phyloP scores from a whole-genome alignment of 92 coral and sea anemone genomes.

The Actinostola sp. region DNA sequence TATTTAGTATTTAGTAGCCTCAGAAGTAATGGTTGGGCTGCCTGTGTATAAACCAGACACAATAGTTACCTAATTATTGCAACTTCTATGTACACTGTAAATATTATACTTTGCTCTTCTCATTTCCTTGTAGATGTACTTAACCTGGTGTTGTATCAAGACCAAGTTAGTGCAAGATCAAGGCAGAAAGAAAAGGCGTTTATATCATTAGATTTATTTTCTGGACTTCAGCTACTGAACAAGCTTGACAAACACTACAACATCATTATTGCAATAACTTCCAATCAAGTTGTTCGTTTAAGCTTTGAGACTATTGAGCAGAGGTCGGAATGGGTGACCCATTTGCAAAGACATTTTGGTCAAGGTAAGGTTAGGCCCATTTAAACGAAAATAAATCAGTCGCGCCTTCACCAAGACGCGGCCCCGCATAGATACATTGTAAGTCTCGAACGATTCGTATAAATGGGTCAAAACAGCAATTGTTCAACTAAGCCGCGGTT shows the following conservation, averaged over 20 bases:
- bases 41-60: neutral
- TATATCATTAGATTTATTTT: slow-evolving; percentile 76
- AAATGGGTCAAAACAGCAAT: too few relatives aligned
- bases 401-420: too few relatives aligned
- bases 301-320: slow-evolving; percentile 88
- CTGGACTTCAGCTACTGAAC: slow-evolving; percentile 87
- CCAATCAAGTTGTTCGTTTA: slow-evolving; percentile 76
- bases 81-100: neutral
- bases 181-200: slow-evolving; percentile 90
- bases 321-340: slow-evolving; percentile 81
- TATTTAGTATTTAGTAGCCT: too few relatives aligned
- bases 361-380: slow-evolving; percentile 59
- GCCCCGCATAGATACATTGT: too few relatives aligned
- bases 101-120: neutral
- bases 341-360: slow-evolving; percentile 86
- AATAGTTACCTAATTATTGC: neutral
- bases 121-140: slow-evolving; percentile 60
- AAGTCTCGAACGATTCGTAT: too few relatives aligned
- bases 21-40: too few relatives aligned
- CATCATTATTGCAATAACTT: slow-evolving; percentile 73
- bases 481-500: too few relatives aligned
- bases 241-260: slow-evolving; percentile 86
- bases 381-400: too few relatives aligned
- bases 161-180: slow-evolving; percentile 76
- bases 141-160: slow-evolving; percentile 80